Evolutionary conservation across 2,888 invertebrate species (phyloP).

Genomic region (Mythimna pallens): DNA sequence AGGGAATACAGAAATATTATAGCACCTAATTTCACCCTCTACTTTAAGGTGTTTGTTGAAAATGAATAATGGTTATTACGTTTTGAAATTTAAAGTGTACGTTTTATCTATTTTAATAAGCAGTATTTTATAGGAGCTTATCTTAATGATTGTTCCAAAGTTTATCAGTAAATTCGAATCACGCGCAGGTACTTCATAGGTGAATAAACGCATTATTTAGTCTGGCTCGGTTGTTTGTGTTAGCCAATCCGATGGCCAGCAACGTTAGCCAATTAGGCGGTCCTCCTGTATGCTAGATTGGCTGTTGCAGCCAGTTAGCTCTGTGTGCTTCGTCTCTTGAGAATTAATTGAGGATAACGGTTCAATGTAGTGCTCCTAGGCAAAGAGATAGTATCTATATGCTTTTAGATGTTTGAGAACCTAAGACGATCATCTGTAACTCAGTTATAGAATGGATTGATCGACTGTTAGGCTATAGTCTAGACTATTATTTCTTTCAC

Average conservation of each 20-base stretch:
- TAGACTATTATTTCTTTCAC: no score
- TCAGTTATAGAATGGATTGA: background rate
- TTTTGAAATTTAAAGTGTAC: constrained; percentile 31
- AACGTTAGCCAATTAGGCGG: constrained; percentile 41
- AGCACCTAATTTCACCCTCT: constrained; percentile 22
- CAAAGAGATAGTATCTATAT: constrained; percentile 1
- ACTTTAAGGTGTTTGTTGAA: constrained; percentile 31
- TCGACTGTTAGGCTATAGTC: background rate
- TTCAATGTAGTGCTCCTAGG: constrained; percentile 13
- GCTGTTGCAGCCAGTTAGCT: constrained; percentile 29
- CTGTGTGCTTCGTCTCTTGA: constrained; percentile 33
- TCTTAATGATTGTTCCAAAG: constrained; percentile 22
- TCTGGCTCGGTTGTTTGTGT: constrained; percentile 29
- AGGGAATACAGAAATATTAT: constrained; percentile 20
- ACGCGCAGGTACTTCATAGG: constrained; percentile 4
- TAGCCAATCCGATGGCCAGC: constrained; percentile 8
- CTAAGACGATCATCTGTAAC: no score
- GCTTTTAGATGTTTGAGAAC: background rate
- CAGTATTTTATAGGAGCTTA: constrained; percentile 30
- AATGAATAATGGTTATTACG: constrained; percentile 38
- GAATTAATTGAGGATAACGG: constrained; percentile 38
- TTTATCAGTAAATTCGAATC: constrained; percentile 45
- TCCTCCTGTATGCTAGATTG: constrained; percentile 16
- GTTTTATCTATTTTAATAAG: constrained; percentile 50
- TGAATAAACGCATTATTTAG: constrained; percentile 34